These are phyloP conservation scores for Lytechinus variegatus DNA, from an alignment of 35 echinoderm and acorn worm species.

Conservation along the genomic window DNA sequence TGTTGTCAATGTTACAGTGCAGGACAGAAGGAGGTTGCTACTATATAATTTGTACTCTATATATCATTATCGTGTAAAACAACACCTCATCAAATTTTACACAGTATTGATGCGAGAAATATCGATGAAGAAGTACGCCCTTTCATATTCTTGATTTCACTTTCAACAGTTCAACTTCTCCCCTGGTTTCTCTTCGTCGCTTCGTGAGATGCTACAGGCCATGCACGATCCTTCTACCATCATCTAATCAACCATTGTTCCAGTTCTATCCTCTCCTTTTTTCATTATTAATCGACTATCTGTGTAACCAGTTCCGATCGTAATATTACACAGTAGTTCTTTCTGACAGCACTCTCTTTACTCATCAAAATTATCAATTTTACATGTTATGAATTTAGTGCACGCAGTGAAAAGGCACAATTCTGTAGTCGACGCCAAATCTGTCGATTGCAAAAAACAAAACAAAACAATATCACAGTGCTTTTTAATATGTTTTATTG, in stretches of 20 bases:
- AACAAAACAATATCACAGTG: neutral
- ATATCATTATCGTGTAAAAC: neutral
- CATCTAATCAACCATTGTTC: neutral
- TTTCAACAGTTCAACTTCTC: neutral
- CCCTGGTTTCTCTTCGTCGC: neutral
- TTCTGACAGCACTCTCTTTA: neutral
- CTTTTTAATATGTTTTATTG: neutral
- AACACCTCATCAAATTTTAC: neutral
- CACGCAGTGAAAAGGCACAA: neutral
- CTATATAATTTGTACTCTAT: neutral
- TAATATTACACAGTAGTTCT: neutral
- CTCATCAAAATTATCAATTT: neutral
- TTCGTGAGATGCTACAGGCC: neutral
- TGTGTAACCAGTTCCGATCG: slow-evolving; percentile 16
- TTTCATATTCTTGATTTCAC: neutral
- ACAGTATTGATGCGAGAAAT: neutral
- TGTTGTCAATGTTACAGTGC: neutral
- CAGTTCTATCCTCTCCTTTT: neutral
- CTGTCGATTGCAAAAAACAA: neutral
- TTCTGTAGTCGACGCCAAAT: neutral
- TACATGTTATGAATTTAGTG: neutral
- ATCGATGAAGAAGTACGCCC: neutral
- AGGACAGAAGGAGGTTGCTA: too few relatives aligned
- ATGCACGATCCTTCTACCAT: neutral
- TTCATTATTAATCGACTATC: slow-evolving; percentile 43